Evolutionary conservation across 1,140 invertebrate genomes (phyloP).

Genomic region (Procambarus clarkii): DNA sequence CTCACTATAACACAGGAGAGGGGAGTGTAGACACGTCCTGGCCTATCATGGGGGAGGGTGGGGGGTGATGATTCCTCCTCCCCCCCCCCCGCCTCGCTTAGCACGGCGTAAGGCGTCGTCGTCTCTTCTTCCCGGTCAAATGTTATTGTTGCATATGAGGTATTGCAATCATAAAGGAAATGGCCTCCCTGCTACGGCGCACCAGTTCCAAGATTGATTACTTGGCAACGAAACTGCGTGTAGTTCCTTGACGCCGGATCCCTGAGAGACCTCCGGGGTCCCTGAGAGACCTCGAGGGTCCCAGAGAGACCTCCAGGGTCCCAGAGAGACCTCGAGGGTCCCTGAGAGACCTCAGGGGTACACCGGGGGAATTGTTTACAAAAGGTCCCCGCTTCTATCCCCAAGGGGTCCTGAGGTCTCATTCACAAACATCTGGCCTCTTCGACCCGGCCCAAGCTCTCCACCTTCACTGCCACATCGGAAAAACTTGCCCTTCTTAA

Average conservation of each 20-base stretch:
- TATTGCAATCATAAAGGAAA: neutral
- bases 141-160: neutral
- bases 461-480: neutral
- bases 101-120: too few species aligned
- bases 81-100: too few species aligned
- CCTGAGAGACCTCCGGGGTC: neutral
- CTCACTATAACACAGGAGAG: too few species aligned
- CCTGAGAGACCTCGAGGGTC: too few species aligned
- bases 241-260: neutral
- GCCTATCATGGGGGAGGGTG: too few species aligned
- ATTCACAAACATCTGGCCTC: neutral
- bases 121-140: neutral
- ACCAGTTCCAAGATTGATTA: neutral
- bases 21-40: too few species aligned
- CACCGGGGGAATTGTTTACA: neutral
- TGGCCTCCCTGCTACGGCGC: neutral
- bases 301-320: too few species aligned
- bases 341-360: too few species aligned
- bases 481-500: neutral
- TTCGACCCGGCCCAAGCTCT: neutral
- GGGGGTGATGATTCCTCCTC: too few species aligned
- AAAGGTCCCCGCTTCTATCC: neutral
- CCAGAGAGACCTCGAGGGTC: too few species aligned
- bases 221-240: neutral
- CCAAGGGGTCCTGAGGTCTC: neutral